Percentiles rank a stretch among this genome's conserved stretches.
Evolutionary conservation across 2,888 invertebrate species (phyloP).

Genomic region (Aphodius granarius): DNA sequence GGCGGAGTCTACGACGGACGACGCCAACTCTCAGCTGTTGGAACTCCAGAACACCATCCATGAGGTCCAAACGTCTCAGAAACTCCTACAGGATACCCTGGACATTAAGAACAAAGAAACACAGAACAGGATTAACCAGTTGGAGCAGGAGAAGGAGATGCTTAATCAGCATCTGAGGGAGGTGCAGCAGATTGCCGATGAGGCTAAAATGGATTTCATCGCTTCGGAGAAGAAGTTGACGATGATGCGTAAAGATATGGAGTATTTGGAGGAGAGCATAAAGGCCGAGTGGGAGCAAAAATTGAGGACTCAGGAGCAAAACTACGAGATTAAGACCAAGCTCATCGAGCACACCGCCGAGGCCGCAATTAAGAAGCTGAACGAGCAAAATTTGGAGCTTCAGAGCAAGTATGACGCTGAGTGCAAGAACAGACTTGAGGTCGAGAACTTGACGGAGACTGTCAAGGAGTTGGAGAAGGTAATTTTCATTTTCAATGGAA

Average conservation of each 20-base stretch:
- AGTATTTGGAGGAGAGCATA: conserved; percentile 9
- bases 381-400: conserved; percentile 46
- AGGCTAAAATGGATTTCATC: conserved; percentile 40
- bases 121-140: conserved; percentile 43
- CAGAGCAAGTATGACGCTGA: conserved; percentile 59
- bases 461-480: conserved; percentile 54
- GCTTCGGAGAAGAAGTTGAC: conserved; percentile 33
- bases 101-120: conserved; percentile 44
- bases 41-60: conserved; percentile 27
- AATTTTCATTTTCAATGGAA: conserved; percentile 24
- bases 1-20: conserved; percentile 44
- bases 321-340: conserved; percentile 39
- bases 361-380: conserved; percentile 33
- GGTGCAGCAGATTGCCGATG: conserved; percentile 34
- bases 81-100: conserved; percentile 33
- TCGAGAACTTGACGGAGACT: conserved; percentile 55
- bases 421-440: conserved; percentile 57
- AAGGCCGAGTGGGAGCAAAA: conserved; percentile 28
- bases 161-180: conserved; percentile 30
- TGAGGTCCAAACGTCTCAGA: conserved; percentile 39
- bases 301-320: conserved; percentile 39
- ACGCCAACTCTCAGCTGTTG: conserved; percentile 32
- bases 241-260: conserved; percentile 28
- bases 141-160: conserved; percentile 43
- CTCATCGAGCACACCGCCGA: conserved; percentile 38